Evolutionary conservation across 2,113 vertebrate genomes (phyloP).

Genomic region (Grantiella picta): DNA sequence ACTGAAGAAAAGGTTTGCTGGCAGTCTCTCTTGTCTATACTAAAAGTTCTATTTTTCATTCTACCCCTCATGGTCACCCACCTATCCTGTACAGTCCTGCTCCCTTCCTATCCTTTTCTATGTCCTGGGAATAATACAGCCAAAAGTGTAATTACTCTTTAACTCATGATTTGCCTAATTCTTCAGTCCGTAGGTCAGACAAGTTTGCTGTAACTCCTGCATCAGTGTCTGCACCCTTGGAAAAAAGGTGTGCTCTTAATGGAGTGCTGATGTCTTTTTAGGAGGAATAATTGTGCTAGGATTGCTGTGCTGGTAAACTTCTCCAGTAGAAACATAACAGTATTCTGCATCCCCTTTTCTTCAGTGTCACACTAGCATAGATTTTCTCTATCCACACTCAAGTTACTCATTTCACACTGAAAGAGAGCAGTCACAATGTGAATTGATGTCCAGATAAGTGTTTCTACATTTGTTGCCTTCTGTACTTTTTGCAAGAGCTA

Average conservation of each 20-base stretch:
- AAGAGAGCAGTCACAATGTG: background rate
- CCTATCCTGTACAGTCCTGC: background rate
- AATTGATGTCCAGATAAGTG: background rate
- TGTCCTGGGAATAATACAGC: background rate
- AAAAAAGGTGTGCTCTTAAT: background rate
- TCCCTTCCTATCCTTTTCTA: background rate
- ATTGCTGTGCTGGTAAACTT: background rate
- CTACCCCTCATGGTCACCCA: background rate
- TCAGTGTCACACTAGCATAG: background rate
- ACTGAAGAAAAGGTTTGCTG: background rate
- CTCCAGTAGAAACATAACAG: background rate
- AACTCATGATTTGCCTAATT: background rate
- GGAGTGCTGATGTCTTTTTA: background rate
- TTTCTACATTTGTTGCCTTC: background rate
- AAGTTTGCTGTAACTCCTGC: background rate
- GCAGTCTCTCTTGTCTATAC: background rate
- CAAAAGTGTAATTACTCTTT: background rate
- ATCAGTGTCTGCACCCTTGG: background rate
- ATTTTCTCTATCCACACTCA: background rate
- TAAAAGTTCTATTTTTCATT: background rate
- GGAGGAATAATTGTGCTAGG: background rate
- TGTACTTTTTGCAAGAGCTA: background rate
- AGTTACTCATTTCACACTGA: background rate
- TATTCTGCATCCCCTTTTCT: background rate
- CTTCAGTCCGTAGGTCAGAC: background rate